Evolutionary conservation across 2,113 vertebrate genomes (phyloP).

Genomic region (Ramphastos sulfuratus): DNA sequence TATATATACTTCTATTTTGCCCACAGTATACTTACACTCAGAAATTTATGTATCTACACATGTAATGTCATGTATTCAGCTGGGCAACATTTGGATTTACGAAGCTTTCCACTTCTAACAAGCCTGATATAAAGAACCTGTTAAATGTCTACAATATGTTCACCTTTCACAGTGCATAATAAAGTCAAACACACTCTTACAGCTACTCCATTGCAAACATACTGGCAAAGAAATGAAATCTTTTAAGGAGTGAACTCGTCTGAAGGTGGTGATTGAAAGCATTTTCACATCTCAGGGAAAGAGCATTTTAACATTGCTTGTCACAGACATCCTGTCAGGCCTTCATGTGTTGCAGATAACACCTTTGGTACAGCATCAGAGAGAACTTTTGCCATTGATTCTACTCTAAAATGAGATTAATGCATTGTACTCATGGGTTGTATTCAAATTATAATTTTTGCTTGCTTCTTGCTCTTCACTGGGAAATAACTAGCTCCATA

Average conservation of each 20-base stretch:
- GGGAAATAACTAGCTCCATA: constrained; percentile 44
- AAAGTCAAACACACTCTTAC: constrained; percentile 35
- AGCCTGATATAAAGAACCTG: constrained; percentile 51
- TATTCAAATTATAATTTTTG: constrained; percentile 41
- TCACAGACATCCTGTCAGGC: not conserved
- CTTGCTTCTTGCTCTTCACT: constrained; percentile 32
- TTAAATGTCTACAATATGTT: constrained; percentile 54
- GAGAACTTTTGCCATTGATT: not conserved
- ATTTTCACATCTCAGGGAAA: constrained; percentile 1
- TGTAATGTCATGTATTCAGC: not conserved
- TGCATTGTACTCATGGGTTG: not conserved
- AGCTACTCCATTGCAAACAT: constrained; percentile 2
- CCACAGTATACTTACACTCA: rapidly evolving
- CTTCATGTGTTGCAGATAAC: not conserved
- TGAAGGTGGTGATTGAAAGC: constrained; percentile 14
- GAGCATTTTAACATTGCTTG: not conserved
- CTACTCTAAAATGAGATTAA: not conserved
- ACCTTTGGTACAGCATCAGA: not conserved
- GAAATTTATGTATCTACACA: not conserved
- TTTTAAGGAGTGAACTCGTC: not conserved
- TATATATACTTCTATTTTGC: not conserved
- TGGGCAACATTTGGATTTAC: not conserved
- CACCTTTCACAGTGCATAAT: constrained; percentile 53
- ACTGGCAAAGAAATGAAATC: constrained; percentile 17
- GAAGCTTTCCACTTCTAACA: constrained; percentile 27